These are phyloP conservation scores for Charina bottae DNA, from an alignment of 2,113 vertebrate genomes.

Conservation along the genomic window DNA sequence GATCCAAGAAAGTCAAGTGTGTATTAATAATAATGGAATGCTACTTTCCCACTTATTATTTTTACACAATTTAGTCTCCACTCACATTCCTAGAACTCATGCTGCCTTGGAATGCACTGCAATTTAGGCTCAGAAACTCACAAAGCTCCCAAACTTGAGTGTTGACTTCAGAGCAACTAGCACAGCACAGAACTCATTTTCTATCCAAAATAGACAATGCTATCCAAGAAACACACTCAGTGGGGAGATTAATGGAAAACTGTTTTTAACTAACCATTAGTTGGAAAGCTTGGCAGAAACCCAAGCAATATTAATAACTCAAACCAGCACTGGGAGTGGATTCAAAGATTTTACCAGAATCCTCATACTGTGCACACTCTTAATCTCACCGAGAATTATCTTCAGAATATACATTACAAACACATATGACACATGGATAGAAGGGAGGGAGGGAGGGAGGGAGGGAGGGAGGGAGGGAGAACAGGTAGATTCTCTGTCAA, in stretches of 20 bases:
- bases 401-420: not conserved
- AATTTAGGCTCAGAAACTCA: not conserved
- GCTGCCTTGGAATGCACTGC: not conserved
- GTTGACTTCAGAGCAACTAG: constrained; percentile 8
- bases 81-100: not conserved
- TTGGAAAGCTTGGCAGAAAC: constrained; percentile 3
- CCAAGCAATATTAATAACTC: not conserved
- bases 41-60: not conserved
- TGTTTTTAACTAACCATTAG: not conserved
- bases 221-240: not conserved
- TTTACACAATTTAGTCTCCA: not conserved
- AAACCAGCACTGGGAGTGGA: not conserved
- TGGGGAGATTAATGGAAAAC: not conserved
- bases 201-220: not conserved
- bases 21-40: not conserved
- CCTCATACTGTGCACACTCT: too few species aligned
- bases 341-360: too few species aligned
- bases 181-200: constrained; percentile 1
- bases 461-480: not conserved
- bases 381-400: not conserved
- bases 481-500: not conserved
- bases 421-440: not conserved
- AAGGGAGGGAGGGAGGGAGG: not conserved
- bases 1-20: not conserved
- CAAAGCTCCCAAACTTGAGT: not conserved